Evolutionary conservation across 1,140 invertebrate species (phyloP).

Genomic region (Orius insidiosus): DNA sequence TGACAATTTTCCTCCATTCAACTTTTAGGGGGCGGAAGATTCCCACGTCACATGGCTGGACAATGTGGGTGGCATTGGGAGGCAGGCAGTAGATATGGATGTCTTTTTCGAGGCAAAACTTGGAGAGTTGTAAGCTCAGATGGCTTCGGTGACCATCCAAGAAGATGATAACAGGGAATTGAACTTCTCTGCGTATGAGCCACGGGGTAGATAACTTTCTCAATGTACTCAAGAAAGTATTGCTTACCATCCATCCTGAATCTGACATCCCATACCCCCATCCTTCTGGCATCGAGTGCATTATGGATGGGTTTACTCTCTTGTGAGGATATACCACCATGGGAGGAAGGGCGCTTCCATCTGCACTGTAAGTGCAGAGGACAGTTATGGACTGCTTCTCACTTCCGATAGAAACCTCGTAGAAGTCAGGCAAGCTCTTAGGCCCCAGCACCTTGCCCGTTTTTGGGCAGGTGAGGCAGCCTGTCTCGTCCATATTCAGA

Average conservation of each 20-base stretch:
- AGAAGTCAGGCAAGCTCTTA: too few relatives aligned
- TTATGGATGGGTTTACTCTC: too few relatives aligned
- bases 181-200: conserved; percentile 21
- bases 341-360: conserved; percentile 20
- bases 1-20: conserved; percentile 20
- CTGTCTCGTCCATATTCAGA: too few relatives aligned
- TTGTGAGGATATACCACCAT: conserved; percentile 26
- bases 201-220: conserved; percentile 22
- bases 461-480: too few relatives aligned
- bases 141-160: conserved; percentile 27
- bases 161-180: conserved; percentile 17
- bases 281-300: too few relatives aligned
- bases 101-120: conserved; percentile 25
- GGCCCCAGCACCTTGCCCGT: too few relatives aligned
- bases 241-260: too few relatives aligned
- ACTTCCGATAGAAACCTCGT: too few relatives aligned
- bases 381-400: conserved; percentile 25
- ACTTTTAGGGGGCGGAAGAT: conserved; percentile 25
- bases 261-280: too few relatives aligned
- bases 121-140: conserved; percentile 22
- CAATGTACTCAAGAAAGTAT: too few relatives aligned
- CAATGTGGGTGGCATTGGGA: conserved; percentile 27
- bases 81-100: conserved; percentile 23
- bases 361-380: conserved; percentile 21
- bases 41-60: conserved; percentile 26